These are phyloP conservation scores for Sebastolobus alascanus DNA, from an alignment of 2,797 vertebrate genomes.

Conservation along the genomic window DNA sequence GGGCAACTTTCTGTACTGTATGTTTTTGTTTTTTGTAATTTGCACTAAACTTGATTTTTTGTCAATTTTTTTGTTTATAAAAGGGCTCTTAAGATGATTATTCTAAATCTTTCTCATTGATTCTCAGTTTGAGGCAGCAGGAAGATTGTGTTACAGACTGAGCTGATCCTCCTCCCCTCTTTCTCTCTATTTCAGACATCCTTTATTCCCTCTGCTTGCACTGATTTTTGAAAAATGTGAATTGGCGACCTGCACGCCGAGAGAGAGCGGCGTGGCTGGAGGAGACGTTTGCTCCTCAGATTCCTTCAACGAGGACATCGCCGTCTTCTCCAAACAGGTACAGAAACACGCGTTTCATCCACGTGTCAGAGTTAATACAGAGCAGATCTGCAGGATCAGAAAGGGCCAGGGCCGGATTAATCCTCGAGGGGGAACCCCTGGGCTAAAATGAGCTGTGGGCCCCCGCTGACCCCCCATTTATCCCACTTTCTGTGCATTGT, in stretches of 20 bases:
- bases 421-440: not conserved
- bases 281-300: conserved; percentile 95
- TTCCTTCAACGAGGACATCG: conserved; percentile 96
- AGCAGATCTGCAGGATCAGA: not conserved
- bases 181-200: conserved; percentile 85
- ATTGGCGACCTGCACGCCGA: conserved; percentile 93
- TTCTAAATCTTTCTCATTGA: not conserved
- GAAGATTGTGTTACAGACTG: not conserved
- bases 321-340: conserved; percentile 96
- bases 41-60: not conserved
- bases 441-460: not conserved
- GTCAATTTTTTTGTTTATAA: not conserved
- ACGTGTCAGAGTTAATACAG: not conserved
- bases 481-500: not conserved
- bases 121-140: not conserved
- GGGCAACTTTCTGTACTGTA: not conserved
- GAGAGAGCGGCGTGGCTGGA: conserved; percentile 91
- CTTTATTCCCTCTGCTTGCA: conserved; percentile 94
- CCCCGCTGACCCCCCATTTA: not conserved
- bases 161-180: not conserved
- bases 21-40: not conserved
- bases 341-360: conserved; percentile 31
- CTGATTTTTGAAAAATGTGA: conserved; percentile 98
- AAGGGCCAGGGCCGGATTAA: not conserved
- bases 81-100: not conserved